phyloP scores from a whole-genome alignment of 2,113 vertebrate genomes.

The Sapayoa aenigma region DNA sequence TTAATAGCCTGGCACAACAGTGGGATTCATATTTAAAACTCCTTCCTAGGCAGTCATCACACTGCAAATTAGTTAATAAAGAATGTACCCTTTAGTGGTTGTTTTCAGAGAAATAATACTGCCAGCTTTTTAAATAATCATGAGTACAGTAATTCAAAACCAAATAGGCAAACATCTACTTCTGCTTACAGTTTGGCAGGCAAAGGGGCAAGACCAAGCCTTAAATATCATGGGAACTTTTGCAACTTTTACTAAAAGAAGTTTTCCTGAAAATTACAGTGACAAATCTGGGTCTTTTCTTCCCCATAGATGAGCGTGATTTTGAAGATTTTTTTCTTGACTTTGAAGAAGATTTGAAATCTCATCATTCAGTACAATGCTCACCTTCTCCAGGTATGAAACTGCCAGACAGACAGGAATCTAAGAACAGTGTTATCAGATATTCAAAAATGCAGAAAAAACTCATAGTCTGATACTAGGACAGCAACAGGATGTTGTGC shows the following conservation, averaged over 20 bases:
- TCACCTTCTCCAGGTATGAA: constrained; percentile 87
- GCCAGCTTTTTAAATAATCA: background rate
- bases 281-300: background rate
- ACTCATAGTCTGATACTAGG: background rate
- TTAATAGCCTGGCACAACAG: background rate
- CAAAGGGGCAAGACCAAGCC: background rate
- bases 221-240: background rate
- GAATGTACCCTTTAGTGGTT: background rate
- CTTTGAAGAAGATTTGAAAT: constrained; percentile 87
- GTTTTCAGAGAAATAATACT: background rate
- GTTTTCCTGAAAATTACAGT: background rate
- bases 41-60: background rate
- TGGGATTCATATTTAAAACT: background rate
- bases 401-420: background rate
- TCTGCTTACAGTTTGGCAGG: background rate
- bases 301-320: constrained; percentile 81
- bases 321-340: constrained; percentile 88
- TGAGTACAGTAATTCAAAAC: background rate
- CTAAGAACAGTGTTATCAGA: background rate
- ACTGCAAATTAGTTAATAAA: background rate
- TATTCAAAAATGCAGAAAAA: background rate
- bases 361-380: constrained; percentile 85
- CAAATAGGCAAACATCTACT: background rate
- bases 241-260: background rate
- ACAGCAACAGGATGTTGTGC: background rate